These are phyloP conservation scores for Falco concolor DNA, from an alignment of 2,797 vertebrate genomes.

Conservation along the genomic window DNA sequence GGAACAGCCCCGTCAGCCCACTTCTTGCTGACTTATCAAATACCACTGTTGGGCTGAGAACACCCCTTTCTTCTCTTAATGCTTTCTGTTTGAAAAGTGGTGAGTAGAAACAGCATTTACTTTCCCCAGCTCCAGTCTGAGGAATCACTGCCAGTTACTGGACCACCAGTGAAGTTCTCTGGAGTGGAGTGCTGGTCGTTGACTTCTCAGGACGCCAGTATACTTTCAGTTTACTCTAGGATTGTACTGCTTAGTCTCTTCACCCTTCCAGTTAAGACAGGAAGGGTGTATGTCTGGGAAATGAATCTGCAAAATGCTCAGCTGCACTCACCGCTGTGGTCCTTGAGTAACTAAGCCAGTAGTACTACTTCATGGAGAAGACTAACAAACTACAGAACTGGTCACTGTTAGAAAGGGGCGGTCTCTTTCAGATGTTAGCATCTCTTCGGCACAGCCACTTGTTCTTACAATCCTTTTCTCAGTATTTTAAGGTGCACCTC, in stretches of 20 bases:
- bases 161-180: background rate
- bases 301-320: background rate
- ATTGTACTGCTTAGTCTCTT: background rate
- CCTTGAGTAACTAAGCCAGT: background rate
- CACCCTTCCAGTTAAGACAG: background rate
- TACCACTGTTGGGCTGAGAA: background rate
- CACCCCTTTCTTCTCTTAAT: background rate
- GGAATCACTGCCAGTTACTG: background rate
- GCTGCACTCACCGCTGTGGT: background rate
- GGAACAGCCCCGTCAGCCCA: background rate
- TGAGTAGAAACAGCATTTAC: background rate
- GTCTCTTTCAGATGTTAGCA: background rate
- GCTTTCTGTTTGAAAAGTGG: background rate
- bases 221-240: background rate
- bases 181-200: background rate
- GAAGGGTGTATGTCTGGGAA: background rate
- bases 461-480: background rate
- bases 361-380: background rate
- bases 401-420: background rate
- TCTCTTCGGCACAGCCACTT: background rate
- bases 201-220: background rate
- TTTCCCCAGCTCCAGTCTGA: background rate
- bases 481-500: background rate
- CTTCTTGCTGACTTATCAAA: background rate
- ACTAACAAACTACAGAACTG: background rate